Conservation (phyloP, 1,140 invertebrate genomes). For the Eufriesea mexicana region DNA sequence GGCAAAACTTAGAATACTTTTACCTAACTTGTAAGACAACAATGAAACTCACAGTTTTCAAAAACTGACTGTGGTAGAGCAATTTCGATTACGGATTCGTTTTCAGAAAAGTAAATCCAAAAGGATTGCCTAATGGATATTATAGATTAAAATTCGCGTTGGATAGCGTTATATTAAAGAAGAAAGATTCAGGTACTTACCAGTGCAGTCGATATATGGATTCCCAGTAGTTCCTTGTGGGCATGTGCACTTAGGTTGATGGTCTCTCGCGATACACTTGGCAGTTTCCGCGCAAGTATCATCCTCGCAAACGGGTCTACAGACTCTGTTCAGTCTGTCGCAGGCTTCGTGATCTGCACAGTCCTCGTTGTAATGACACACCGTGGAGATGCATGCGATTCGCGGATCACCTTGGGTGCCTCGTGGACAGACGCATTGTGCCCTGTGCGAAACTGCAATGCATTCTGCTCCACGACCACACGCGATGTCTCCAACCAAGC, state of each 20-base stretch:
- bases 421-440: slow-evolving; percentile 91
- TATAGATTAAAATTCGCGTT: too few species aligned
- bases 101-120: too few species aligned
- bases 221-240: slow-evolving; percentile 89
- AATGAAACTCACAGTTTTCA: too few species aligned
- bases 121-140: too few species aligned
- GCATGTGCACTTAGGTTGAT: slow-evolving; percentile 91
- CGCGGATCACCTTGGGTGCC: slow-evolving; percentile 93
- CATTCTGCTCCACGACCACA: slow-evolving; percentile 93
- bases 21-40: too few species aligned
- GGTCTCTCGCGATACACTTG: slow-evolving; percentile 87
- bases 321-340: slow-evolving; percentile 91
- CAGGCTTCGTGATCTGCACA: slow-evolving; percentile 93
- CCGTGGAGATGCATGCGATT: slow-evolving; percentile 90
- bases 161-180: not conserved
- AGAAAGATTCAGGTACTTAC: slow-evolving; percentile 65
- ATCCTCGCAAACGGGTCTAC: slow-evolving; percentile 90
- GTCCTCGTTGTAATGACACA: slow-evolving; percentile 94
- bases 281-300: slow-evolving; percentile 90
- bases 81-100: too few species aligned
- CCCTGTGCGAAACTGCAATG: slow-evolving; percentile 87
- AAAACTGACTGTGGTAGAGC: too few species aligned
- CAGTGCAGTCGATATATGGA: slow-evolving; percentile 89
- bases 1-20: too few species aligned
- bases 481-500: slow-evolving; percentile 83